Evolutionary conservation across 2,888 invertebrate genomes (phyloP), one percentile per base, ranked within the genome.

Genomic region (Tubiluchus corallicola): DNA sequence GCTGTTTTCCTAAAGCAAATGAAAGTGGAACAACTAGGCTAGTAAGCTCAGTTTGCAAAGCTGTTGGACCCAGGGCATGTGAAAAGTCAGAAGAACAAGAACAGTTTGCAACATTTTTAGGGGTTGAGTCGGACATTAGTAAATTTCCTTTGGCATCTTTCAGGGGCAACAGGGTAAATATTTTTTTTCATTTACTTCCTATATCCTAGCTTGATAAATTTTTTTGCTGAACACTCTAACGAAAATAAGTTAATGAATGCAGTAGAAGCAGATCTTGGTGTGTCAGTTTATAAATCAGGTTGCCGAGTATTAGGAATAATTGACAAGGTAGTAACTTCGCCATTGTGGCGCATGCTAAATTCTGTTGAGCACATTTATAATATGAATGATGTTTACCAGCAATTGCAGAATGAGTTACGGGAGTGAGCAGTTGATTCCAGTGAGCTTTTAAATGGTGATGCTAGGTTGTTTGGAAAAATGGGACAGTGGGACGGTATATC

Each of bases 131-230:
- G n/a, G n/a, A n/a, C n/a, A n/a, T n/a, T n/a, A n/a, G n/a, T n/a
- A n/a, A n/a, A n/a, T n/a, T 29, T 29, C 29, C 29, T 9, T n/a
- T 29, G n/a, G 29, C 29, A 29, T n/a, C 29, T n/a, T 29, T 29
- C n/a, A 29, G 29, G n/a, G 29, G 29, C 29, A 29, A 29, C 29
- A 29, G 29, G n/a, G 29, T 29, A 29, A 29, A 29, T n/a, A n/a
- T 29, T 29, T 29, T 29, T 5, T 29, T 29, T n/a, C n/a, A 29
- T 29, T n/a, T n/a, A n/a, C n/a, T n/a, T n/a, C n/a, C n/a, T n/a
- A n/a, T n/a, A n/a, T n/a, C n/a, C n/a, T n/a, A n/a, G n/a, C n/a
- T n/a, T n/a, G n/a, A n/a, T n/a, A n/a, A n/a, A n/a, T n/a, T n/a
- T n/a, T n/a, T n/a, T n/a, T n/a, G n/a, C n/a, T n/a, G n/a, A 5